phyloP scores from a whole-genome alignment of 2,797 vertebrate genomes.

The Smutsia temminckii region DNA sequence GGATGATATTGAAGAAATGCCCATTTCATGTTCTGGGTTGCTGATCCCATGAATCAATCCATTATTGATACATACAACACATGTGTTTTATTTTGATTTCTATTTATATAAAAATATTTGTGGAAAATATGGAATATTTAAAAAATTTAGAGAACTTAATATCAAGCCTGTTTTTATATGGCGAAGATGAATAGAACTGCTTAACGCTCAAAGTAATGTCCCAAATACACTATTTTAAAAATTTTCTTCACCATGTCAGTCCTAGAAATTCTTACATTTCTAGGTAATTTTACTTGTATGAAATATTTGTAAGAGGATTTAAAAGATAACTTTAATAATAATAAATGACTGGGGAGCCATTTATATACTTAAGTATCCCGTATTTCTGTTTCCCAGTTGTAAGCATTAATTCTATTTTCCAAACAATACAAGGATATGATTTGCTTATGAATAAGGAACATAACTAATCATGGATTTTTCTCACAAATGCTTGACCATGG shows the following conservation, averaged over 20 bases:
- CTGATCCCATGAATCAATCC: background rate
- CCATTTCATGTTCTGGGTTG: background rate
- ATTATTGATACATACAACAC: background rate
- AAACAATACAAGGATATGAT: background rate
- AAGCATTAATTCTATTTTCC: background rate
- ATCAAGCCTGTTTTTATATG: background rate
- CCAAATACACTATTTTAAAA: background rate
- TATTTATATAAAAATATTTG: background rate
- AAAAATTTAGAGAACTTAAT: slow-evolving; percentile 4
- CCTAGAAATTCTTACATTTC: background rate
- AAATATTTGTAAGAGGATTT: background rate
- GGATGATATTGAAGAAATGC: background rate
- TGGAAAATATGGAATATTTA: background rate
- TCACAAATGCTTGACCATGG: background rate
- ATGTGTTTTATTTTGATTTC: background rate
- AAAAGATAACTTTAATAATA: background rate
- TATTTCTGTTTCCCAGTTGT: background rate
- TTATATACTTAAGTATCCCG: background rate
- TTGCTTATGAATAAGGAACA: background rate
- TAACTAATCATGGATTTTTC: background rate
- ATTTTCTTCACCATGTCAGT: background rate
- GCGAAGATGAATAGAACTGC: background rate
- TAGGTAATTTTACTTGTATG: background rate
- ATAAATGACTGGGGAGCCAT: background rate
- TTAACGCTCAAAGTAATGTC: background rate